Evolutionary conservation across 2,113 vertebrate species (phyloP).

Genomic region (Calonectris borealis): DNA sequence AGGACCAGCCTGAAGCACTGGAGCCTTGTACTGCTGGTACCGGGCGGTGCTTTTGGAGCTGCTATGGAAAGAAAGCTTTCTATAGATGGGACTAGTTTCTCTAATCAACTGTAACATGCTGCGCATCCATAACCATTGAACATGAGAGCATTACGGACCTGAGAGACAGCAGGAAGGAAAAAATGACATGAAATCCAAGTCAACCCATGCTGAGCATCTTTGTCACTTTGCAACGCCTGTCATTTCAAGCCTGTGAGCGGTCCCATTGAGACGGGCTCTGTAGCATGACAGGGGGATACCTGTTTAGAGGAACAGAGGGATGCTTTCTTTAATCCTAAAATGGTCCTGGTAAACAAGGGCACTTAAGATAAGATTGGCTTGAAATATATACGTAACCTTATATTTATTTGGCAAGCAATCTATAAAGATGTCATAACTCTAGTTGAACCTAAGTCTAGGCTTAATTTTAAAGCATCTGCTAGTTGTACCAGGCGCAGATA

Average conservation of each 20-base stretch:
- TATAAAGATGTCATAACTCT: neutral
- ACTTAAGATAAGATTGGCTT: neutral
- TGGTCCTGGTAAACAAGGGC: neutral
- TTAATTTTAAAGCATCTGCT: neutral
- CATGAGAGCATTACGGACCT: rapidly evolving
- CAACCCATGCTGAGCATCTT: neutral
- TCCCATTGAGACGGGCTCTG: neutral
- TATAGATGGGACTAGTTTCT: neutral
- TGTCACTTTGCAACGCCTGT: neutral
- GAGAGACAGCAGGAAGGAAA: neutral
- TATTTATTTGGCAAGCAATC: neutral
- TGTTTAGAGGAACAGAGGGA: neutral
- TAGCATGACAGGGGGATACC: neutral
- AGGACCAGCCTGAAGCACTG: neutral
- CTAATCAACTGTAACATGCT: neutral
- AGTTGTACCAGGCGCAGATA: neutral
- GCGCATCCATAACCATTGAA: neutral
- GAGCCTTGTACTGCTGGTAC: neutral
- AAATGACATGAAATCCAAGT: neutral
- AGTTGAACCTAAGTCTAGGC: neutral
- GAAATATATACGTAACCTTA: neutral
- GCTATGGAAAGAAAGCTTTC: neutral
- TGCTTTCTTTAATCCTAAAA: neutral
- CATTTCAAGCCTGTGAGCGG: neutral
- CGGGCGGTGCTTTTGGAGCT: neutral